phyloP scores from a whole-genome alignment of 2,888 invertebrate genomes.

The Polietes domitor region DNA sequence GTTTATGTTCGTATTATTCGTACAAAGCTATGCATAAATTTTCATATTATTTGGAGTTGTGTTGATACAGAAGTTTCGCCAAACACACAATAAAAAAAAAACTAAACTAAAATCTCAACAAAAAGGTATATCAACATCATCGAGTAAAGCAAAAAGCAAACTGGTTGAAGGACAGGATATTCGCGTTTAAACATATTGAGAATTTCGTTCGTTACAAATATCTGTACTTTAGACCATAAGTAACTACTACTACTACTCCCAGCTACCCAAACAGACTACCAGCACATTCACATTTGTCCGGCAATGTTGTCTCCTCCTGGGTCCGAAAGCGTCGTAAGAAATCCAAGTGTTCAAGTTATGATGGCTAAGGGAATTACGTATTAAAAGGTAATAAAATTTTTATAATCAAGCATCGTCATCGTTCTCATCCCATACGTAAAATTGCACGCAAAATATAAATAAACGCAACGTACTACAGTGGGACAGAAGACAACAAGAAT shows the following conservation, averaged over 20 bases:
- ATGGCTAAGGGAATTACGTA: constrained; percentile 66
- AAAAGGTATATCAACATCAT: not conserved
- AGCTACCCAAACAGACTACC: not conserved
- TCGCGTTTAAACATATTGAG: constrained; percentile 47
- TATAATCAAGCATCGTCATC: constrained; percentile 51
- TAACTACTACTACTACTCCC: not conserved
- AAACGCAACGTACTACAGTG: constrained; percentile 5
- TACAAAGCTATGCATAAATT: constrained; percentile 2
- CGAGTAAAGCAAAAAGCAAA: constrained; percentile 36
- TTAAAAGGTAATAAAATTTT: constrained; percentile 67
- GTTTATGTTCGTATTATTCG: constrained; percentile 5
- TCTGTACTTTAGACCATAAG: not conserved
- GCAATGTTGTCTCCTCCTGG: constrained; percentile 9
- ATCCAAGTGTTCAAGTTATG: constrained; percentile 66
- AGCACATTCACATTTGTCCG: constrained; percentile 23
- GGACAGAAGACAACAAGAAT: no score
- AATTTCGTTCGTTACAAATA: constrained; percentile 29
- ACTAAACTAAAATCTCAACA: constrained; percentile 5
- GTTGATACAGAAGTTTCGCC: not conserved
- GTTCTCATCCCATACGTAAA: constrained; percentile 8
- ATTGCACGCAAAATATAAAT: constrained; percentile 33
- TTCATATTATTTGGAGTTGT: constrained; percentile 17
- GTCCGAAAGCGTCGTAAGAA: not conserved
- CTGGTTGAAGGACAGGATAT: constrained; percentile 64
- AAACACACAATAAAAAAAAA: not conserved